A percentile compares a stretch with the other conserved stretches of the same genome.
phyloP scores from a whole-genome alignment of 2,797 vertebrate species.

The Thalassophryne amazonica region DNA sequence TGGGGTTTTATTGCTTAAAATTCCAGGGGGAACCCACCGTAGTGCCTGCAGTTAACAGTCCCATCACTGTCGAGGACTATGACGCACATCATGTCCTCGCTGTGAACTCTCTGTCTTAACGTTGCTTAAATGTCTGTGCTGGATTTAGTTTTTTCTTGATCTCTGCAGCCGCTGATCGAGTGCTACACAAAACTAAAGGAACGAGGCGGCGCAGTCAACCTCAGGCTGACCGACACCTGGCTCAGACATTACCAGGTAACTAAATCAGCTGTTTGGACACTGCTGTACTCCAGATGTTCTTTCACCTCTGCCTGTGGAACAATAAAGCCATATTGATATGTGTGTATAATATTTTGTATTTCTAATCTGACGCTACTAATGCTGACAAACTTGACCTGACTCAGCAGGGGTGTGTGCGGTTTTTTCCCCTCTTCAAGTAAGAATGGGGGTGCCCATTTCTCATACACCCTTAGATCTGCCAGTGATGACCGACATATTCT shows the following conservation, averaged over 20 bases:
- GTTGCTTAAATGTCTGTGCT: conserved; percentile 7
- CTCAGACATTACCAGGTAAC: conserved; percentile 95
- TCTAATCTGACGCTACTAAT: no score
- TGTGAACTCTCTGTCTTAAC: conserved; percentile 17
- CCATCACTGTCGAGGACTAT: conserved; percentile 7
- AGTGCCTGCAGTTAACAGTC: neutral
- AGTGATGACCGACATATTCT: no score
- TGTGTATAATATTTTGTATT: no score
- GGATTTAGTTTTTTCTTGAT: neutral
- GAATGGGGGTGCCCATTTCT: no score
- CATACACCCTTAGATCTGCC: no score
- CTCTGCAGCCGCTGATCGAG: conserved; percentile 87
- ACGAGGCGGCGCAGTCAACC: conserved; percentile 86
- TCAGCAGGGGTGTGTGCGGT: no score
- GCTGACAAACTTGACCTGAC: no score
- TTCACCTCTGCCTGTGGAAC: no score
- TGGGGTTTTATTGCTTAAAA: conserved; percentile 20
- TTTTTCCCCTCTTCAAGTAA: no score
- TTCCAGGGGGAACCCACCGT: neutral
- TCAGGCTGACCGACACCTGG: conserved; percentile 93
- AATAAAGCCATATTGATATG: no score
- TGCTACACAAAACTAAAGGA: conserved; percentile 94
- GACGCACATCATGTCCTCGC: neutral
- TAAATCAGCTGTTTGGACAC: no score
- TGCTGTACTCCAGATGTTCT: no score